Percentiles rank a stretch among this genome's conserved stretches.
Evolutionary conservation across 2,888 invertebrate species (phyloP).

Genomic region (Agrotis exclamationis): DNA sequence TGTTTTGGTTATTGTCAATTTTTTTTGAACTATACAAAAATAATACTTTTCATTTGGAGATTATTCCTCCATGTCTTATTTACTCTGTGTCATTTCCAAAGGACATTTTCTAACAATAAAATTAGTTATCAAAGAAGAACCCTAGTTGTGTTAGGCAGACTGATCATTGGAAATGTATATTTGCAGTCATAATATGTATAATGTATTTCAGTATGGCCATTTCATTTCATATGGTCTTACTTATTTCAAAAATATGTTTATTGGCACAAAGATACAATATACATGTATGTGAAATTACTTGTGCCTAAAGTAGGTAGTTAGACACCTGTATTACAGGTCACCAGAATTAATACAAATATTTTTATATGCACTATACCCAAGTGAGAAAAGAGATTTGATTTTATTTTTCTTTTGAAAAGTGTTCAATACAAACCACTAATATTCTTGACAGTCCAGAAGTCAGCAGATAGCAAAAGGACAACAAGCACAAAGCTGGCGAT

Average conservation of each 20-base stretch:
- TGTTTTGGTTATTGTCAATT: not conserved
- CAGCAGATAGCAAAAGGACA: slow-evolving; percentile 97
- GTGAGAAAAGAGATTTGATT: not conserved
- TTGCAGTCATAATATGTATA: no score
- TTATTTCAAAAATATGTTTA: no score
- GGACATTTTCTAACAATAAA: no score
- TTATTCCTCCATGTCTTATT: slow-evolving; percentile 4
- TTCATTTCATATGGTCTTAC: no score
- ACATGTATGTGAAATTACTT: no score
- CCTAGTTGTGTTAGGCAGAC: no score
- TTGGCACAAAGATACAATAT: no score
- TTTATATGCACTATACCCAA: not conserved
- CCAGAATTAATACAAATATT: not conserved
- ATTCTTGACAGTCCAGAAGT: slow-evolving; percentile 99
- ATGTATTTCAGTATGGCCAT: no score
- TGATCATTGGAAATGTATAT: not conserved
- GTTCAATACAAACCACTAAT: slow-evolving; percentile 93
- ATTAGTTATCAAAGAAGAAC: no score
- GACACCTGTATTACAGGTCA: no score
- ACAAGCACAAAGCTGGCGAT: slow-evolving; percentile 99
- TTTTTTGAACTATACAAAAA: not conserved
- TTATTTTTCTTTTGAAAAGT: no score
- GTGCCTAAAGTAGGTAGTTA: no score
- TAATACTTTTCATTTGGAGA: not conserved
- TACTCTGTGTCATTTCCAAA: not conserved